Conservation (phyloP, 1,140 invertebrate genomes). For the Eriosoma lanigerum region DNA sequence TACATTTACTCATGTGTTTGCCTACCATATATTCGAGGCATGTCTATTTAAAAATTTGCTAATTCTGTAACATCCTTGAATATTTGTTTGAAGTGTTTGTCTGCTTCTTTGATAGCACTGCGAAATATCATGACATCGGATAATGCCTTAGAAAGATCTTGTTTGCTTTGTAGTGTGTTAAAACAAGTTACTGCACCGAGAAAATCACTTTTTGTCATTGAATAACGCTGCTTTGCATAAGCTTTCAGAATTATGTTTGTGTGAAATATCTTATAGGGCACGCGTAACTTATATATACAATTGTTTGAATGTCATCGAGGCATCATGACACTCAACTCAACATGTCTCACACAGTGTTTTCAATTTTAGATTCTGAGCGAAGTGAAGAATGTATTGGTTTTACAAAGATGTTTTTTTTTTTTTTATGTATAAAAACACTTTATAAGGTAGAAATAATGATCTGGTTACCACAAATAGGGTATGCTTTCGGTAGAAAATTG, state of each 20-base stretch:
- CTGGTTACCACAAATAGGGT: too few relatives aligned
- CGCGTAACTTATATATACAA: background rate
- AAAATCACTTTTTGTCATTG: slow-evolving; percentile 3
- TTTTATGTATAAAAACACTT: too few relatives aligned
- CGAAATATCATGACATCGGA: background rate
- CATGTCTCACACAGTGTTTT: too few relatives aligned
- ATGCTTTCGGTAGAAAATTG: too few relatives aligned
- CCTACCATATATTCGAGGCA: background rate
- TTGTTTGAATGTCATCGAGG: slow-evolving; percentile 3
- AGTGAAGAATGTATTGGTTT: too few relatives aligned
- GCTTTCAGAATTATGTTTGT: background rate
- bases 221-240: background rate
- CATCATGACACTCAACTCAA: background rate
- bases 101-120: background rate
- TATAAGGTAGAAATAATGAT: too few relatives aligned
- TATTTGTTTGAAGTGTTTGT: too few relatives aligned
- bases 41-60: background rate
- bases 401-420: too few relatives aligned
- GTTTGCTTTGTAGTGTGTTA: background rate
- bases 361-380: too few relatives aligned
- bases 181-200: background rate
- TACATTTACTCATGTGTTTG: background rate
- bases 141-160: slow-evolving; percentile 6
- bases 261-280: slow-evolving; percentile 7
- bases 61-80: slow-evolving; percentile 7